Evolutionary conservation across 2,888 invertebrate species (phyloP), one percentile per base, ranked within the genome.

Genomic region (Eupelmus urozonus): DNA sequence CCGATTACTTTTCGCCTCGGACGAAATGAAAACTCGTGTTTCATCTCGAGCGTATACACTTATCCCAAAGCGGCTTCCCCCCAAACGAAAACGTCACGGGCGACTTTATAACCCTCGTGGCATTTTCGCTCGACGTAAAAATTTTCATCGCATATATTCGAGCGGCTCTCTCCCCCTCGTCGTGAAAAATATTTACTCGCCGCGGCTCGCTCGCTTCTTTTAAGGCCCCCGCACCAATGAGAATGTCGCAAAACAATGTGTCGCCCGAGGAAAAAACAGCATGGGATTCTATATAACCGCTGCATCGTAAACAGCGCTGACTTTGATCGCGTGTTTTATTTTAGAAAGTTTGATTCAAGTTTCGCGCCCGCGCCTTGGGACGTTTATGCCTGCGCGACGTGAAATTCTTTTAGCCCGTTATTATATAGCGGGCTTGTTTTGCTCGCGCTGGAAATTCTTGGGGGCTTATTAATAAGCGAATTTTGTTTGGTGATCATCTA

Each of bases 101-200:
- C n/a, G 62, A 3, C 51, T 62, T 62, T 71, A 71, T 51, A 34
- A n/a, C 25, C 71, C 59, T 60, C 34, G 29, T 71, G 45, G 51
- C 29, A 23, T 53, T 62, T 62, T 40, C 18, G 1, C 25, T 23
- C 71, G 9, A 1, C 51, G 51, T 51, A 71, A 71, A 62, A 71
- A 62, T n/a, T 71, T 62, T 71, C 60, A 62, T 62, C 62, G 62
- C 34, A 7, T 5, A 13, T 40, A 27, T 49, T 29, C 25, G 34
- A 11, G 55, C 42, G 16, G 11, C 42, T 25, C 34, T 34, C 71
- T 60, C 20, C n/a, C 40, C 0, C 40, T 51, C 51, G 20, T 29
- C 70, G 23, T 60, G 51, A 71, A 71, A 71, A 71, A 62, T 62
- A 71, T 71, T 71, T 51, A 62, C 71, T 71, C 23, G 55, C n/a